Evolutionary conservation across 2,888 invertebrate species (phyloP).

Genomic region (Aromia moschata): DNA sequence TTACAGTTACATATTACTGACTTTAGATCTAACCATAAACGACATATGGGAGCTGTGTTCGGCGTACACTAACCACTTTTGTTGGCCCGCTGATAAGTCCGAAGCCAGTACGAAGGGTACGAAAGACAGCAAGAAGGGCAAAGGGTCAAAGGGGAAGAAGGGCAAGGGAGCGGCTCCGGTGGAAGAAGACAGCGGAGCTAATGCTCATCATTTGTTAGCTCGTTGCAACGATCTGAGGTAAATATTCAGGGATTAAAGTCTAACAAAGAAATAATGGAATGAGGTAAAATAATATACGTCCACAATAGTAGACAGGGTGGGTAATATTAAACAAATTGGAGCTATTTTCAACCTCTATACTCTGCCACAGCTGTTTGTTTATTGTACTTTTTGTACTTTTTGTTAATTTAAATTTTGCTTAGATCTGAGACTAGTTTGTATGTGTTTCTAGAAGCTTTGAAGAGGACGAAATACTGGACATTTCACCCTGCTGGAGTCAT

Average conservation of each 20-base stretch:
- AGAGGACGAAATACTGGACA: constrained; percentile 47
- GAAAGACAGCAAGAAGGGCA: constrained; percentile 10
- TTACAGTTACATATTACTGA: constrained; percentile 13
- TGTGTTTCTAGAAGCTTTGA: constrained; percentile 24
- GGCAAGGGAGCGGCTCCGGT: constrained; percentile 4
- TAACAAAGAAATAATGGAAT: too few relatives aligned
- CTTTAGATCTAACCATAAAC: constrained; percentile 33
- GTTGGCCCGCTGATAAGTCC: constrained; percentile 42
- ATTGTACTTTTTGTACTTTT: too few relatives aligned
- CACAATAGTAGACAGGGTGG: too few relatives aligned
- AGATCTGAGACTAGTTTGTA: neutral
- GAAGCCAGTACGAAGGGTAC: constrained; percentile 6
- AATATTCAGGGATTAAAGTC: too few relatives aligned
- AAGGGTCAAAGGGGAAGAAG: constrained; percentile 27
- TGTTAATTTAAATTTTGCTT: too few relatives aligned
- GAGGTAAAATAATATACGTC: too few relatives aligned
- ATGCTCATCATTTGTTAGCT: constrained; percentile 42
- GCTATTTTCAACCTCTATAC: too few relatives aligned
- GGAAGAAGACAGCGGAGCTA: constrained; percentile 24
- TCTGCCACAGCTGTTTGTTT: too few relatives aligned
- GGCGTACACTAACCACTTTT: constrained; percentile 49
- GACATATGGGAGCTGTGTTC: constrained; percentile 54
- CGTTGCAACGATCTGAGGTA: constrained; percentile 46
- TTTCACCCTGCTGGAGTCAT: constrained; percentile 59
- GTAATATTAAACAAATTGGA: too few relatives aligned